These are phyloP conservation scores for Probosciger aterrimus DNA, from an alignment of 2,113 vertebrate genomes.

Conservation along the genomic window DNA sequence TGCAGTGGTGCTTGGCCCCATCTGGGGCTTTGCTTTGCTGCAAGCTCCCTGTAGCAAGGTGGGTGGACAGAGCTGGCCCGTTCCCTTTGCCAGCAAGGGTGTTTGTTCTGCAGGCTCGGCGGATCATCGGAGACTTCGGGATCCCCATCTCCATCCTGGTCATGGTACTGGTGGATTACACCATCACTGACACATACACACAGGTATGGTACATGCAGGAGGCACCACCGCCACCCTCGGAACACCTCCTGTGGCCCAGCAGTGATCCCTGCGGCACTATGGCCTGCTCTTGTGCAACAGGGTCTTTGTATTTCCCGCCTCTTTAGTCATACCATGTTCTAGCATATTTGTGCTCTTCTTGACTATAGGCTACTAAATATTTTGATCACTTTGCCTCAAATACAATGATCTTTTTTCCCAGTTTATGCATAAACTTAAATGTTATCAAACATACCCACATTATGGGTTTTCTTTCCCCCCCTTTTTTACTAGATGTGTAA, in stretches of 20 bases:
- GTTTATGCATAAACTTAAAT: not conserved
- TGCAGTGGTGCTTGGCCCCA: not conserved
- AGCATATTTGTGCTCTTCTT: not conserved
- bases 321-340: not conserved
- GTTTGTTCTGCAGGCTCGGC: constrained; percentile 81
- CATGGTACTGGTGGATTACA: constrained; percentile 89
- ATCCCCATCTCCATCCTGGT: constrained; percentile 97
- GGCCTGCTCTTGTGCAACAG: not conserved
- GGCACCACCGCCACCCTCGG: not conserved
- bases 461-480: not conserved
- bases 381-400: not conserved
- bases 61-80: rapidly evolving
- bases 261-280: not conserved
- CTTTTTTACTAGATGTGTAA: not conserved
- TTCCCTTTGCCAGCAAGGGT: not conserved
- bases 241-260: not conserved
- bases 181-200: constrained; percentile 91
- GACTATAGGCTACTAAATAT: not conserved
- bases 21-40: not conserved
- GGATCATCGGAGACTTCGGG: constrained; percentile 96
- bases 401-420: not conserved
- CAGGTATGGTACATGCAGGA: constrained; percentile 75
- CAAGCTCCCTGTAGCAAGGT: not conserved
- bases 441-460: not conserved
- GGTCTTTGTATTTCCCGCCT: not conserved